These are phyloP conservation scores for Paedocypris sp. DNA, from an alignment of 2,113 vertebrate species.

Conservation along the genomic window DNA sequence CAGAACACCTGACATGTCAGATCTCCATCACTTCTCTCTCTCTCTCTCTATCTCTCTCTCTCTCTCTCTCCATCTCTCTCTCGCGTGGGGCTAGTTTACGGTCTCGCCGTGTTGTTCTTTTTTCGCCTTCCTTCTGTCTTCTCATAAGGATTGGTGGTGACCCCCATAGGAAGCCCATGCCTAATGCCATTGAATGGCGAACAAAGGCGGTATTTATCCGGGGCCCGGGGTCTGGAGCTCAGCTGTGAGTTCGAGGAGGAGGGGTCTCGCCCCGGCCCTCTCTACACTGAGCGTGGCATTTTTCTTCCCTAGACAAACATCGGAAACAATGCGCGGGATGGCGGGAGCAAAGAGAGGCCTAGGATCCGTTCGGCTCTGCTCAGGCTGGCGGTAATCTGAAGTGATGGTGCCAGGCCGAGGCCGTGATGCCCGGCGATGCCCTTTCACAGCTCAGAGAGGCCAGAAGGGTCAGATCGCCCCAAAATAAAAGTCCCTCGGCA, in stretches of 20 bases:
- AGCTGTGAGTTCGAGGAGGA: constrained; percentile 70
- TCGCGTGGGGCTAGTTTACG: constrained; percentile 23
- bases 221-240: constrained; percentile 72
- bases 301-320: constrained; percentile 56
- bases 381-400: constrained; percentile 28
- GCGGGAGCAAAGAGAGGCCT: constrained; percentile 31
- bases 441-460: not conserved
- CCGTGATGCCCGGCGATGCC: not conserved
- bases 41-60: too few relatives aligned
- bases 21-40: too few relatives aligned
- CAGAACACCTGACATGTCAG: too few relatives aligned
- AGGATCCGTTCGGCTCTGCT: constrained; percentile 25
- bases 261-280: constrained; percentile 49
- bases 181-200: constrained; percentile 82
- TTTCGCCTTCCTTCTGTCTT: constrained; percentile 26
- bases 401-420: constrained; percentile 11
- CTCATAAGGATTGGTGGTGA: constrained; percentile 73
- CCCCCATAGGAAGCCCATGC: constrained; percentile 81
- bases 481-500: constrained; percentile 1
- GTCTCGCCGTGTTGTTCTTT: constrained; percentile 54
- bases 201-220: constrained; percentile 80
- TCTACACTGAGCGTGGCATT: constrained; percentile 33
- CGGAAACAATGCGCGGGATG: constrained; percentile 49
- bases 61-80: not conserved
- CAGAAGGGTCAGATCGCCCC: not conserved